Evolutionary conservation across 2,888 invertebrate genomes (phyloP), one percentile per base, ranked within the genome.

Genomic region (Tenthredo scrophulariae): DNA sequence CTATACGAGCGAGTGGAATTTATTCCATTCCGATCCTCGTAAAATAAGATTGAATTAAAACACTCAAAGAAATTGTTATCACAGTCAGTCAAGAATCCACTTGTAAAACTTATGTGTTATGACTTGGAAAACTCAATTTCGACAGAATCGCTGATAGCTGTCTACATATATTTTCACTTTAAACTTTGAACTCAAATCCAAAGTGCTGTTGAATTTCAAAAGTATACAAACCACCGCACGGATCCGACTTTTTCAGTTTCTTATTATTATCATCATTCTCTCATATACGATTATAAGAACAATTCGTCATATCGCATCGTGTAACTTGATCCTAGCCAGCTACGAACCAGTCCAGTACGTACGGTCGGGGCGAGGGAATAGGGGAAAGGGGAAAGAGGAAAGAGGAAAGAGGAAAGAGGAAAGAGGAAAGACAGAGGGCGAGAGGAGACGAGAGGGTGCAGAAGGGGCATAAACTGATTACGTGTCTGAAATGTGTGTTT

Each of bases 381-480:
- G 46, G 75, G 67, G 67, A 37, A 65, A 22, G 74, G n/a, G n/a
- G n/a, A n/a, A n/a, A n/a, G n/a, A n/a, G n/a, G n/a, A n/a, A n/a
- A n/a, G n/a, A n/a, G n/a, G n/a, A n/a, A 43, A 43, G 43, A 43
- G 43, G 43, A 13, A 13, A 43, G 43, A 43, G 74, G 46, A 40
- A 29, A 43, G 43, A 72, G 75, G 40, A 15, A 40, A 0, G 72
- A 43, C 22, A 40, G 40, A 72, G 72, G 3, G 22, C 37, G 46
- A 26, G 26, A 15, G 43, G 26, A 22, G 58, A 54, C 86, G 87
- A 86, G 87, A 86, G 87, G 88, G 87, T 86, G 86, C 82, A 86
- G 86, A 88, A 85, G 86, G 87, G 88, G 88, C 87, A 89, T 89
- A 89, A 90, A 89, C 87, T 86, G 88, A 89, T 90, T 90, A 90